A percentile compares a stretch with the other conserved stretches of the same genome.
Conservation (phyloP, 2,113 vertebrate species). For the Phyllopteryx taeniolatus region DNA sequence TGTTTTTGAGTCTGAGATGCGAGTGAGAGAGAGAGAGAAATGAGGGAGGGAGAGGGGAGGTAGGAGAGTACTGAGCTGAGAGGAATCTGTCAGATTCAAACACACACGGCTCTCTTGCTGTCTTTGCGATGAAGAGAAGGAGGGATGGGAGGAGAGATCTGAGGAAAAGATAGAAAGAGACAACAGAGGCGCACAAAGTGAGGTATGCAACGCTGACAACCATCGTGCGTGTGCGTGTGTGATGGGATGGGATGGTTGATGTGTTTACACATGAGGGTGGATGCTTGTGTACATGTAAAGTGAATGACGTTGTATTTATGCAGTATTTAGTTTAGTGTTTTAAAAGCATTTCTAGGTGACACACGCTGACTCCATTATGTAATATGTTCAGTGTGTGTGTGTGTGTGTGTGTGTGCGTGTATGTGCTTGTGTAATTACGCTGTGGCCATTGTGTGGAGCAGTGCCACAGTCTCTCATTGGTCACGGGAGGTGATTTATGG, state of each 20-base stretch:
- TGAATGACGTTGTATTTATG: constrained; percentile 39
- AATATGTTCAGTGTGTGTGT: constrained; percentile 58
- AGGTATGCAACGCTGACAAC: constrained; percentile 66
- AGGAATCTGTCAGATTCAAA: constrained; percentile 74
- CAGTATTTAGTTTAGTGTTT: constrained; percentile 28
- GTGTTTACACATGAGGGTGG: constrained; percentile 14
- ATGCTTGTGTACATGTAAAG: constrained; percentile 28
- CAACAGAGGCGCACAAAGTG: constrained; percentile 59
- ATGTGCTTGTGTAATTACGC: constrained; percentile 37
- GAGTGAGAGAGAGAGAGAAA: constrained; percentile 31
- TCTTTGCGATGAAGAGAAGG: constrained; percentile 15
- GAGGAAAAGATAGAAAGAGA: constrained; percentile 43
- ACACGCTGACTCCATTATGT: constrained; percentile 60
- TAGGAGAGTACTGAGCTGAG: constrained; percentile 61
- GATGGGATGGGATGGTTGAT: not conserved
- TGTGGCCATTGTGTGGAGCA: constrained; percentile 49
- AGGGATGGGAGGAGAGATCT: constrained; percentile 44
- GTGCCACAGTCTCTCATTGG: constrained; percentile 25
- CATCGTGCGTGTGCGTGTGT: constrained; percentile 27
- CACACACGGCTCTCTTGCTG: constrained; percentile 51
- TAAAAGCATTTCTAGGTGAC: constrained; percentile 49
- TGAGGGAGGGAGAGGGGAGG: constrained; percentile 44
- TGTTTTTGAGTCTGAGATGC: constrained; percentile 58
- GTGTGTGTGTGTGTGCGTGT: constrained; percentile 43
- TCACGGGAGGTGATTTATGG: constrained; percentile 49